A percentile compares a stretch with the other conserved stretches of the same genome.
phyloP scores from a whole-genome alignment of 2,113 vertebrate species.

The Seriola quinqueradiata region DNA sequence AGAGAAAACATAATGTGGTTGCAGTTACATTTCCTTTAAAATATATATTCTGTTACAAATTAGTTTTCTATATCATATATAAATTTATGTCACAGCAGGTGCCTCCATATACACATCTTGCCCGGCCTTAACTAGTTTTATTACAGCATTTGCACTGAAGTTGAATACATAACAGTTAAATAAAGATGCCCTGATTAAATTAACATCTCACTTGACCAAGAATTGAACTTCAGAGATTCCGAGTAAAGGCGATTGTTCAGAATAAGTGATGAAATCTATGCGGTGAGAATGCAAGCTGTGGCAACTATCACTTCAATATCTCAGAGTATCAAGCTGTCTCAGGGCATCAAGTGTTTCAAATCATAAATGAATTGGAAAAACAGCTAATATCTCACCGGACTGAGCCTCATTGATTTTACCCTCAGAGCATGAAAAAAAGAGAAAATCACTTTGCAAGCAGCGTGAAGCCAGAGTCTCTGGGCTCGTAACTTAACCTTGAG shows the following conservation, averaged over 20 bases:
- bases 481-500: slow-evolving; percentile 73
- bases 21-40: too few species aligned
- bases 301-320: slow-evolving; percentile 51
- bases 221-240: slow-evolving; percentile 20
- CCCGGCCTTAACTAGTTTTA: slow-evolving; percentile 33
- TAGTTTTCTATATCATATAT: too few species aligned
- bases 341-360: slow-evolving; percentile 73
- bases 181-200: slow-evolving; percentile 29
- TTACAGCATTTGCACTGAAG: slow-evolving; percentile 2
- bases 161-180: slow-evolving; percentile 6
- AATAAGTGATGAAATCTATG: slow-evolving; percentile 45
- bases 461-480: slow-evolving; percentile 54
- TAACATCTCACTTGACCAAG: slow-evolving; percentile 17
- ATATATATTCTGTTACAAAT: too few species aligned
- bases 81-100: slow-evolving; percentile 19
- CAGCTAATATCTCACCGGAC: slow-evolving; percentile 75
- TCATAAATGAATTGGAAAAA: slow-evolving; percentile 78
- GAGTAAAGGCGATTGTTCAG: slow-evolving; percentile 3
- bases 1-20: too few species aligned
- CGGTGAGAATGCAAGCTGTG: slow-evolving; percentile 51
- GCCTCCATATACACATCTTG: slow-evolving; percentile 18
- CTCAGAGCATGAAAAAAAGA: slow-evolving; percentile 65
- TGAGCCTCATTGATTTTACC: slow-evolving; percentile 76
- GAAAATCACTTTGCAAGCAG: slow-evolving; percentile 69
- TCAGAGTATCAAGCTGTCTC: slow-evolving; percentile 47